A percentile compares a stretch with the other conserved stretches of the same genome.
Evolutionary conservation across 2,113 vertebrate genomes (phyloP).

Genomic region (Epinephelus cyanopodus): DNA sequence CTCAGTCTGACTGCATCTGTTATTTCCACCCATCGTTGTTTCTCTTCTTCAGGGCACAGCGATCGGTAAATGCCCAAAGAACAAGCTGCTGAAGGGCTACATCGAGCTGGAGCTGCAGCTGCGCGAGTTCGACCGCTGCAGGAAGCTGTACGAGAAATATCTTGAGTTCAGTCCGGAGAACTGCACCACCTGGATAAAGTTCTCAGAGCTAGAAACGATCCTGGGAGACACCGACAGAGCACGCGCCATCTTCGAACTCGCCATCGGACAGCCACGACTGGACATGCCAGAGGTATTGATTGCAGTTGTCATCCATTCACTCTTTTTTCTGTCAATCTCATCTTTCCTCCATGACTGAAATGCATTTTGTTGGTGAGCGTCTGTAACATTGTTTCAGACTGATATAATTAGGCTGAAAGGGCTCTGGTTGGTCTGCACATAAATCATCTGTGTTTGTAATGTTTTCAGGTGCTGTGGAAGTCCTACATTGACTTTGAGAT

Average conservation of each 20-base stretch:
- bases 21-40: background rate
- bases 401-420: too few relatives aligned
- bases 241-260: conserved; percentile 94
- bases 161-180: conserved; percentile 96
- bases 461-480: conserved; percentile 95
- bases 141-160: conserved; percentile 98
- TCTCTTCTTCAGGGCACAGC: conserved; percentile 86
- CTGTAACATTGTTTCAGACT: too few relatives aligned
- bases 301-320: background rate
- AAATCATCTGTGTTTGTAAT: background rate
- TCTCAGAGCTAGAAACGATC: conserved; percentile 96
- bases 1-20: background rate
- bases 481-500: conserved; percentile 99
- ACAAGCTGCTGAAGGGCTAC: conserved; percentile 98
- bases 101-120: conserved; percentile 96
- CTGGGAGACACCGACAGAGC: conserved; percentile 93
- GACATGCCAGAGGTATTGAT: conserved; percentile 96
- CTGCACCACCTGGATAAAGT: conserved; percentile 99
- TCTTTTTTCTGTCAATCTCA: background rate
- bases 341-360: too few relatives aligned
- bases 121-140: conserved; percentile 96
- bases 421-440: too few relatives aligned
- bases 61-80: conserved; percentile 97
- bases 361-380: too few relatives aligned
- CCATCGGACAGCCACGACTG: conserved; percentile 94